These are phyloP conservation scores for Syngnathus rostellatus DNA, from an alignment of 2,797 vertebrate genomes.

Conservation along the genomic window DNA sequence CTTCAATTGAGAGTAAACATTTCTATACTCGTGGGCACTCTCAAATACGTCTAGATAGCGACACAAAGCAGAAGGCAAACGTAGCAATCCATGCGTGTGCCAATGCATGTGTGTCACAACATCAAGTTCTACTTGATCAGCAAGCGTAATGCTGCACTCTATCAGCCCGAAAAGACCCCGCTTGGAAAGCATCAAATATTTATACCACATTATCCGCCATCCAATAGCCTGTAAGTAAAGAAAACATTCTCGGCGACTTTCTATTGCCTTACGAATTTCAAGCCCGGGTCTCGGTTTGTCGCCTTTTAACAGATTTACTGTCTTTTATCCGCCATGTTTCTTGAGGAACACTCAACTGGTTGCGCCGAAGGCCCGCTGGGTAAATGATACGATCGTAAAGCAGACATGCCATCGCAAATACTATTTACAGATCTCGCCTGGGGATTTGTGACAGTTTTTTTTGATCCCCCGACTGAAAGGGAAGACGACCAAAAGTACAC, in stretches of 20 bases:
- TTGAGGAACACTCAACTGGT: slow-evolving; percentile 22
- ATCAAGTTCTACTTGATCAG: slow-evolving; percentile 53
- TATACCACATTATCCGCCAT: slow-evolving; percentile 62
- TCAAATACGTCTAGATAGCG: background rate
- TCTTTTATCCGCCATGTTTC: slow-evolving; percentile 26
- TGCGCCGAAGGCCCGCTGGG: slow-evolving; percentile 13
- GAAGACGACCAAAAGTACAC: slow-evolving; percentile 25
- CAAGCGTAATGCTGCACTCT: slow-evolving; percentile 56
- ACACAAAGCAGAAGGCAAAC: background rate
- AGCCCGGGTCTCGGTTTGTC: slow-evolving; percentile 19
- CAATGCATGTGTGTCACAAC: slow-evolving; percentile 2
- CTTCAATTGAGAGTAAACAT: background rate
- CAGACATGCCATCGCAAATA: slow-evolving; percentile 21
- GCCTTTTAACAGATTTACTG: slow-evolving; percentile 27
- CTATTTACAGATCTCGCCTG: slow-evolving; percentile 26
- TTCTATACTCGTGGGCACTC: background rate
- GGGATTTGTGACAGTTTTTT: slow-evolving; percentile 32
- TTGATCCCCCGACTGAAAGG: slow-evolving; percentile 35
- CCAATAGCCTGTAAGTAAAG: slow-evolving; percentile 54
- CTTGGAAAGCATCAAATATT: slow-evolving; percentile 69
- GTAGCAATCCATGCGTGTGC: background rate
- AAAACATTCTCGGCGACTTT: slow-evolving; percentile 45
- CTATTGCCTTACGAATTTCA: slow-evolving; percentile 33
- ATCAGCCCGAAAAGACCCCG: slow-evolving; percentile 48
- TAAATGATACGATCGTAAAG: slow-evolving; percentile 19